Evolutionary conservation across 2,113 vertebrate species (phyloP), one percentile per base, ranked within the genome.

Genomic region (Isurus oxyrinchus): DNA sequence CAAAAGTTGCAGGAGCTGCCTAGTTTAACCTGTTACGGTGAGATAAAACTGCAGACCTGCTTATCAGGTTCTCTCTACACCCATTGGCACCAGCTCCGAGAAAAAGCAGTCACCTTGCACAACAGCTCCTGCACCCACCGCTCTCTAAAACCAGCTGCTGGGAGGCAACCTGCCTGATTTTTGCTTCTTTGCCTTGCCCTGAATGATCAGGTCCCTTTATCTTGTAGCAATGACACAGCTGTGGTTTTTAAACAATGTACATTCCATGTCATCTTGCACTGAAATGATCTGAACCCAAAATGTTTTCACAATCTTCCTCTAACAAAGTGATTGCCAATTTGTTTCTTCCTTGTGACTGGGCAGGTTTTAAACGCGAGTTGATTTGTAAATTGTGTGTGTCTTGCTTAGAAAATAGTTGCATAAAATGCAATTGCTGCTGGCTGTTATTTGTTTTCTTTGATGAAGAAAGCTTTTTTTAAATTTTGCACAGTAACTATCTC

Each of bases 401-500:
- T 61, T 93, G 6, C 14, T 93, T 61, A 59, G 19, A 93, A 61
- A 61, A 40, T 27, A 72, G 35, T 61, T 93, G 90, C 90, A 93
- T 53, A 88, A 55, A 55, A 11, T 88, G 86, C 86, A 88, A 49
- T 93, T 93, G 57, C 90, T 93, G 90, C 90, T 93, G 13, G n/a
- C 88, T 44, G n/a, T 79, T 91, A 55, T 40, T 40, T 21, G 67
- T 72, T 81, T 40, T 81, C 14, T 3, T 63, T 93, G 90, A 59
- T 35, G 31, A 13, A 19, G n/a, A 44, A 59, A 81, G n/a, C 10
- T 91, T 57, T 91, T 84, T 59, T 35, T 16, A 35, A 63, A 61
- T 93, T 61, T 93, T 93, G 57, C 90, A 93, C 57, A 19, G 87
- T 31, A 88, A 88, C 5, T 88, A 53, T 88, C 21, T 55, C 86